Base-by-base conservation (phyloP, 2,113 vertebrate species). In the Bathybates hornii region DNA sequence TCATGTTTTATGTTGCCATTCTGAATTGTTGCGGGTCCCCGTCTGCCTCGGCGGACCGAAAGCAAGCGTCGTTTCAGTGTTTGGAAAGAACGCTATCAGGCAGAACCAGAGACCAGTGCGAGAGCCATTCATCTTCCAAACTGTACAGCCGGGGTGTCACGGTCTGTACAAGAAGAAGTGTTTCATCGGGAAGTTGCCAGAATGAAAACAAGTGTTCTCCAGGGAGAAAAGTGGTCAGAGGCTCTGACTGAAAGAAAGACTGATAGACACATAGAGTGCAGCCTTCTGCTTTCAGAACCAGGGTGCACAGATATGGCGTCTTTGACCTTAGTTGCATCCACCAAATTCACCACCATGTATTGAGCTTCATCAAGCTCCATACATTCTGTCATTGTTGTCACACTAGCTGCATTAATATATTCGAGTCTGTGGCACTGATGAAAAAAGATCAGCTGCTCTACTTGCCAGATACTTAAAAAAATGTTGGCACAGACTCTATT, bases 71-170 rank as follows among this genome's bases (percentile, higher is more conserved):
- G 85, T 89, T 89, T 91, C 56, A 29, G 85, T 83, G 84, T 82
- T 91, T 89, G 83, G 48, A 84, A 41, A 82, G 87, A 93, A 88
- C 53, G 73, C 63, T 95, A 93, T 94, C 94, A 91, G 90, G 66
- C 78, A 63, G 38, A 85, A 81, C 80, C 95, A 95, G 93, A 90
- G 86, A 90, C 71, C 63, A 17, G 73, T 2, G 21, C 52, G 4
- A 68, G 68, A 84, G 84, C 80, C 81, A 94, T 95, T 93, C 82
- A 93, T 95, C 91, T 89, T 91, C 52, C 53, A 54, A 89, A 90
- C 57, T 82, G 86, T 53, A 83, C 81, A 73, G 92, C 90, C 71
- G 79, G 89, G 86, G 92, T 89, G 85, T 86, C 88, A 85, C 59
- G 7, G 66, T 90, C 85, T 90, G 78, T 61, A 80, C 81, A 12